Percentiles rank a stretch among this genome's conserved stretches.
These are phyloP conservation scores for Micromys minutus DNA, from an alignment of 2,113 vertebrate genomes.

Conservation along the genomic window DNA sequence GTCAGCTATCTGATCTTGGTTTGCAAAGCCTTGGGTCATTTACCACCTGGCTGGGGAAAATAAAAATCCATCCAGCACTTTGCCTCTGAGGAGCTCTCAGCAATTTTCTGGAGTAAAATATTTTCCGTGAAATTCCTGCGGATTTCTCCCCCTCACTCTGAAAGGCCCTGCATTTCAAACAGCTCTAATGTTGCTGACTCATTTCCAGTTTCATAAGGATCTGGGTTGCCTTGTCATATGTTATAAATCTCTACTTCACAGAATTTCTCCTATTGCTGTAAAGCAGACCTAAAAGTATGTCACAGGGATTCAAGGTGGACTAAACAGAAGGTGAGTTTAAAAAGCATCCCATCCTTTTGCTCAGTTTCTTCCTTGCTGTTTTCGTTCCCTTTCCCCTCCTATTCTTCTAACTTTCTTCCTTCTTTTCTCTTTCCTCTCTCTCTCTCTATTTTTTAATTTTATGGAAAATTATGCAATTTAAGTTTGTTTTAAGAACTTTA, in stretches of 20 bases:
- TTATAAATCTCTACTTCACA: conserved; percentile 70
- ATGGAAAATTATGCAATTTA: not conserved
- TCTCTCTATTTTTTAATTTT: not conserved
- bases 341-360: not conserved
- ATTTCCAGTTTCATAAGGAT: conserved; percentile 76
- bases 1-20: not conserved
- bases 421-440: not conserved
- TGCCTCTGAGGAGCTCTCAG: conserved; percentile 67
- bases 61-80: conserved; percentile 35
- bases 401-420: not conserved
- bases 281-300: conserved; percentile 48
- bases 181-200: conserved; percentile 80
- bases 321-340: conserved; percentile 40
- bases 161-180: conserved; percentile 78
- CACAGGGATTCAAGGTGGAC: conserved; percentile 25
- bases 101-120: conserved; percentile 72
- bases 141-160: conserved; percentile 67
- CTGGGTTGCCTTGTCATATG: conserved; percentile 75
- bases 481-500: not conserved
- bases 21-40: conserved; percentile 26
- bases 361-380: not conserved
- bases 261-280: conserved; percentile 51
- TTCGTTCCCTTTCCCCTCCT: not conserved
- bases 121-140: conserved; percentile 74
- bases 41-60: conserved; percentile 47